These are phyloP conservation scores for Ataeniobius toweri DNA, from an alignment of 2,797 vertebrate species.

Conservation along the genomic window DNA sequence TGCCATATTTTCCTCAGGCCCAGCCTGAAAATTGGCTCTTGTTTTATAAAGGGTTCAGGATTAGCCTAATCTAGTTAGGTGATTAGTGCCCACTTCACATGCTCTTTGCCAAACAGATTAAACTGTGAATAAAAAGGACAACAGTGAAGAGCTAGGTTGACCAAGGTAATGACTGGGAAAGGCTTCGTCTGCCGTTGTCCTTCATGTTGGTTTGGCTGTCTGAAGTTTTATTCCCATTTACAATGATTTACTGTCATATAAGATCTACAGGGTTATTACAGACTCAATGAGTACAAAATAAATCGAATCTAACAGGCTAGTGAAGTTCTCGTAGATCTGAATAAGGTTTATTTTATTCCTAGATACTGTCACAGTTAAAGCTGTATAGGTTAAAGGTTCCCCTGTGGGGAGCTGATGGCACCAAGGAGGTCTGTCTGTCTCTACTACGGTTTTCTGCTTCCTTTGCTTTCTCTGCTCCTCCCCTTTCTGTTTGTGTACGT, in stretches of 20 bases:
- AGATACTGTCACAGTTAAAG: not conserved
- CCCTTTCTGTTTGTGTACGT: slow-evolving; percentile 37
- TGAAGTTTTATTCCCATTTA: not conserved
- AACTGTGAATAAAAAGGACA: slow-evolving; percentile 48
- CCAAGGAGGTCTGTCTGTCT: slow-evolving; percentile 26
- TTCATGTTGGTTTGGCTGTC: not conserved
- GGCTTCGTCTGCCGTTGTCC: slow-evolving; percentile 11
- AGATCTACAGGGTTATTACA: not conserved
- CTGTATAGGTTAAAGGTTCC: not conserved
- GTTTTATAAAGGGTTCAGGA: slow-evolving; percentile 81
- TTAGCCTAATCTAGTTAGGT: slow-evolving; percentile 83
- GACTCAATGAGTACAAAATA: not conserved
- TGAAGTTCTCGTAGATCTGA: not conserved
- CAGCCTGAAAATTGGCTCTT: slow-evolving; percentile 25
- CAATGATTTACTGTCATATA: not conserved
- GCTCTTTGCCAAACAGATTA: slow-evolving; percentile 68
- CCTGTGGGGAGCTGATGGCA: slow-evolving; percentile 17
- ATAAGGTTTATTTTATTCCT: not conserved
- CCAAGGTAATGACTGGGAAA: slow-evolving; percentile 8
- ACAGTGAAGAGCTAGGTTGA: slow-evolving; percentile 21
- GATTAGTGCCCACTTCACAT: slow-evolving; percentile 75
- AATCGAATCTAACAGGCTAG: not conserved
- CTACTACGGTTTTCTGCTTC: slow-evolving; percentile 26
- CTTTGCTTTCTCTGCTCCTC: slow-evolving; percentile 58
- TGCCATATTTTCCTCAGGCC: slow-evolving; percentile 29